A percentile compares a stretch with the other conserved stretches of the same genome.
These are phyloP conservation scores for Eurytoma adleriae DNA, from an alignment of 2,888 invertebrate species.

Conservation along the genomic window DNA sequence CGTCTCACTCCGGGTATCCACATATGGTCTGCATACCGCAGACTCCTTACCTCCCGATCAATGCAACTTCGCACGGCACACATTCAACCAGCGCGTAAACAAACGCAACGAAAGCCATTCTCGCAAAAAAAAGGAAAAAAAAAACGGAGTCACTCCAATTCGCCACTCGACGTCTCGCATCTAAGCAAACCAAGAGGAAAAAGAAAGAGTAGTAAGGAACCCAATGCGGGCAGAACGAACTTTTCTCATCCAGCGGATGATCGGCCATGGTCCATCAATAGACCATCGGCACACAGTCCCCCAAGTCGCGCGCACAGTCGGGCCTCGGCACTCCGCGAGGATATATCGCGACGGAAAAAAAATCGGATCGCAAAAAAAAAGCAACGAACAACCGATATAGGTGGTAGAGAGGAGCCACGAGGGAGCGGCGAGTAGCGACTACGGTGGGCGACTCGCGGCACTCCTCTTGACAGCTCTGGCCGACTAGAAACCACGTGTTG, in stretches of 20 bases:
- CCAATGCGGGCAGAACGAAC: constrained; percentile 23
- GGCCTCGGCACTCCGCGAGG: neutral
- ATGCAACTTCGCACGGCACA: constrained; percentile 1
- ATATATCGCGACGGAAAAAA: neutral
- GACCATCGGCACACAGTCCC: constrained; percentile 21
- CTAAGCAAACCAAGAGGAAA: neutral
- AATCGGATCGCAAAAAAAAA: neutral
- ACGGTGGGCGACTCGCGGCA: neutral
- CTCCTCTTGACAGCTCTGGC: constrained; percentile 47
- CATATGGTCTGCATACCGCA: constrained; percentile 20
- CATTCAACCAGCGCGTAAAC: constrained; percentile 6
- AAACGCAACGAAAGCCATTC: neutral
- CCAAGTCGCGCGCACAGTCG: neutral
- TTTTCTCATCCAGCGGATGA: constrained; percentile 51
- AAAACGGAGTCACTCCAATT: neutral
- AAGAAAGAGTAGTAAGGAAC: neutral
- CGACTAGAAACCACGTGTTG: constrained; percentile 54
- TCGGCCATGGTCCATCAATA: constrained; percentile 44
- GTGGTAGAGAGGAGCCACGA: neutral
- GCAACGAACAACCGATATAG: neutral
- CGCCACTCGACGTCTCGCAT: neutral
- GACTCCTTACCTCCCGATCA: constrained; percentile 26
- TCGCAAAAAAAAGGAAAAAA: neutral
- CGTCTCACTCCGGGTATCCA: neutral
- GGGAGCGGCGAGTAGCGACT: neutral